Evolutionary conservation across 2,113 vertebrate species (phyloP), one percentile per base, ranked within the genome.

Genomic region (Chaetorhynchus papuensis): DNA sequence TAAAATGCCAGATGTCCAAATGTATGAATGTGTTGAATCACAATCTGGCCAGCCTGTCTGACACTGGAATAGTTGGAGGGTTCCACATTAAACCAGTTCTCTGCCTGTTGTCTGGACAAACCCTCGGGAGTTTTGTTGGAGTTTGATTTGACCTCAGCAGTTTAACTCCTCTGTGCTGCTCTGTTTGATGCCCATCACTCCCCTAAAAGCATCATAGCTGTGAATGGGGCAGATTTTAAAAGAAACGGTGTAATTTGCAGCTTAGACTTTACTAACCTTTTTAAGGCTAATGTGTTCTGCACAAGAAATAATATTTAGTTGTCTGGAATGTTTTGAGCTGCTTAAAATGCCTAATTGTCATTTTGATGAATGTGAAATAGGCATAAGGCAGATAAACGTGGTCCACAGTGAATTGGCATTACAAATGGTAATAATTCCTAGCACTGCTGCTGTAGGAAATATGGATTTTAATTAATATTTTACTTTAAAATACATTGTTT

Each of bases 341-440:
- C 76, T 93, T 90, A 68, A 95, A 91, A 75, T 11, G 47, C 69
- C 49, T 89, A 84, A 77, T 89, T 94, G 95, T 84, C 93, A 79
- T 68, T 88, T 94, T 89, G 91, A 96, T 87, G 72, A 90, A 84
- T 76, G 65, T 50, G 94, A 91, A 94, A 78, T 47, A 79, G 69
- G 56, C 56, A n/a, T 15, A 68, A 28, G 81, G 77, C 64, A 84
- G 86, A 75, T 44, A 75, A 91, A 82, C 52, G 39, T 81, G 83
- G 54, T 47, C 94, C 80, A 60, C 24, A 21, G 83, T 83, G 86
- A 75, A 68, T 45, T 91, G 56, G 41, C 39, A 59, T 95, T 92
- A 94, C 33, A 78, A 95, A 81, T 30, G 35, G 39, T 35, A 65
- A 75, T 14, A 56, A 33, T 81, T 66, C 70, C 72, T 37, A 74